These are phyloP conservation scores for Morbakka virulenta DNA, from an alignment of 30 jellyfish, hydroid and myxozoan genomes.

Conservation along the genomic window DNA sequence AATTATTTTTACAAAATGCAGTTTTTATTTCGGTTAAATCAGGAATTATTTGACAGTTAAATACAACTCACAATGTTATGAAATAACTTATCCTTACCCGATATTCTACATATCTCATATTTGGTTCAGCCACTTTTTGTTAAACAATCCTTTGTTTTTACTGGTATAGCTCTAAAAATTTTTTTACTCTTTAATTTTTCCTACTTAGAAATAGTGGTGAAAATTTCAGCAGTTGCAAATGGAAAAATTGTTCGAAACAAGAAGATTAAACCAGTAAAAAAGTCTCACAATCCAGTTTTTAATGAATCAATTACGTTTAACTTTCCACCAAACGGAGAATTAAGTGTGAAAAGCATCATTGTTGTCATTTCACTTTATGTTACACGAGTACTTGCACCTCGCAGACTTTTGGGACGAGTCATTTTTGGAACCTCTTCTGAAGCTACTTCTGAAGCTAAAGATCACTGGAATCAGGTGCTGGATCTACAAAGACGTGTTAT, in stretches of 20 bases:
- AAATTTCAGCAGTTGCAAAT: slow-evolving; percentile 37
- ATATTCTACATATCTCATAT: no score
- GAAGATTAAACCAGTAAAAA: slow-evolving; percentile 34
- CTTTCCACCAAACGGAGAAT: slow-evolving; percentile 2
- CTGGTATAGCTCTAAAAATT: no score
- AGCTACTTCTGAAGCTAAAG: slow-evolving; percentile 44
- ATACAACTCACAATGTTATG: no score
- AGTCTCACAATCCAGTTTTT: slow-evolving; percentile 45
- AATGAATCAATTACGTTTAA: slow-evolving; percentile 41
- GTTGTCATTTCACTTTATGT: slow-evolving; percentile 34
- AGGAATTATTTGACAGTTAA: no score
- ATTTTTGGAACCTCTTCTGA: slow-evolving; percentile 43
- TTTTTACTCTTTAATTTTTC: no score
- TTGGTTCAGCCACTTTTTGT: no score
- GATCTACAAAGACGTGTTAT: slow-evolving; percentile 39
- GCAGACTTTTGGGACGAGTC: slow-evolving; percentile 79
- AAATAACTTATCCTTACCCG: no score
- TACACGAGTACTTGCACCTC: slow-evolving; percentile 59
- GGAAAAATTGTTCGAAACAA: slow-evolving; percentile 39
- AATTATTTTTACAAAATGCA: no score
- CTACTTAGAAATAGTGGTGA: no score
- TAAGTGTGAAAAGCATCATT: slow-evolving; percentile 2
- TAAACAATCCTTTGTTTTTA: no score
- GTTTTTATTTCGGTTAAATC: no score
- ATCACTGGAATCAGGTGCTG: slow-evolving; percentile 68